phyloP scores from a whole-genome alignment of 1,140 invertebrate genomes.

The Pachyrhynchus sulphureomaculatus region DNA sequence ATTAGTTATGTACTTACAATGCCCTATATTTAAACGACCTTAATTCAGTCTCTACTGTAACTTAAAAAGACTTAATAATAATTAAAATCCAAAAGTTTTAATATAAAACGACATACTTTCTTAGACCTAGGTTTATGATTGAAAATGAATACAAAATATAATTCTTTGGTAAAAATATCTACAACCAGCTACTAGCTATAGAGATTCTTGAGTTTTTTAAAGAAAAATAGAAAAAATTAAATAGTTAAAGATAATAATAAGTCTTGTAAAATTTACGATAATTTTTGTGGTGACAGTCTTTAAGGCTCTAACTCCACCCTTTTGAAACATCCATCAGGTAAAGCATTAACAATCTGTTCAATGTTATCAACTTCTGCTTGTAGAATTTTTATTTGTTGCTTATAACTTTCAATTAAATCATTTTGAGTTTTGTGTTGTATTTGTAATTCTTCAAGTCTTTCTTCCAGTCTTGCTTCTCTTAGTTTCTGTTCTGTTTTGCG shows the following conservation, averaged over 20 bases:
- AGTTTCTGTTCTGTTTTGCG: slow-evolving; percentile 72
- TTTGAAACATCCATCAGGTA: slow-evolving; percentile 80
- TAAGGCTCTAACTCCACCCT: slow-evolving; percentile 45
- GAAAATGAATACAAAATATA: too few relatives aligned
- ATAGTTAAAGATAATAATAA: too few relatives aligned
- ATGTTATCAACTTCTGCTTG: slow-evolving; percentile 83
- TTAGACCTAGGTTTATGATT: too few relatives aligned
- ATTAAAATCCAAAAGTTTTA: too few relatives aligned
- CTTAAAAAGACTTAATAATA: too few relatives aligned
- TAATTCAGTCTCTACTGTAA: too few relatives aligned
- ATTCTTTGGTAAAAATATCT: not conserved
- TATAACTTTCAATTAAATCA: slow-evolving; percentile 79
- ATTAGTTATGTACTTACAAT: too few relatives aligned
- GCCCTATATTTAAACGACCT: too few relatives aligned
- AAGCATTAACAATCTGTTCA: slow-evolving; percentile 74
- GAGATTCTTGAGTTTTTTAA: too few relatives aligned
- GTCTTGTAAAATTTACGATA: too few relatives aligned
- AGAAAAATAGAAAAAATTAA: too few relatives aligned
- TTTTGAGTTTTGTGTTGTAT: slow-evolving; percentile 73
- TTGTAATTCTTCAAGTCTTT: slow-evolving; percentile 69
- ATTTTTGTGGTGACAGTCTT: not conserved
- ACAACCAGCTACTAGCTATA: not conserved
- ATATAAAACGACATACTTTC: too few relatives aligned
- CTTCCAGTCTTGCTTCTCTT: slow-evolving; percentile 71
- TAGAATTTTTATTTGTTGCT: slow-evolving; percentile 74